Evolutionary conservation across 2,888 invertebrate genomes (phyloP), one percentile per base, ranked within the genome.

Genomic region (Thecophora atra): DNA sequence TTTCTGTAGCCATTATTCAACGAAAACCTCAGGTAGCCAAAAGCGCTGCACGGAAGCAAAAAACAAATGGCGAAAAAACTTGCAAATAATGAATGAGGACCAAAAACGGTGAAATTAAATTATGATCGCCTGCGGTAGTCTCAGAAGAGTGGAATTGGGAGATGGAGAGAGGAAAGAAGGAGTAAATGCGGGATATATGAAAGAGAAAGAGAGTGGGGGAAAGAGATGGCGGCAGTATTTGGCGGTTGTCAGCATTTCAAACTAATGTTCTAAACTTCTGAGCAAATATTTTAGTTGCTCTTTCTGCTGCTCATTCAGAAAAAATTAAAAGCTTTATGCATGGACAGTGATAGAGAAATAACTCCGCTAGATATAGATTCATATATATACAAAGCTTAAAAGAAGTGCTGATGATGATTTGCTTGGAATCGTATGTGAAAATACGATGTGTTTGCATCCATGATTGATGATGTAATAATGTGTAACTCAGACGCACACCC

Each of bases 11-110:
- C 54, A 65, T 74, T 72, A 67, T 70, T 63, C 62, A 52, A 44
- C 47, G 63, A 70, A 71, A 68, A 30, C 74, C 67, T 69, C 66
- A 67, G 70, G 70, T 74, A 74, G 72, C 72, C 74, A 66, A 37
- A 37, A 67, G 63, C 70, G 66, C 70, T 70, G 63, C 66, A 62
- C 69, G n/a, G n/a, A n/a, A 63, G 47, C 66, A 44, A 56, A 73
- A 58, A 65, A n/a, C n/a, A 56, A 30, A 58, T 15, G 51, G 13
- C 19, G 19, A n/a, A 68, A 58, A 58, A 56, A 68, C 37, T 51
- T 44, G 44, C 15, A 47, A 42, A 26, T 37, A 62, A 47, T 47
- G 47, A 30, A 54, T 30, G 37, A 67, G 56, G 67, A 67, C 67
- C 11, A 67, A 68, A 42, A 21, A 67, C 68, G 58, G 42, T 68